phyloP scores from a whole-genome alignment of 2,797 vertebrate species.

The Novumbra hubbsi region DNA sequence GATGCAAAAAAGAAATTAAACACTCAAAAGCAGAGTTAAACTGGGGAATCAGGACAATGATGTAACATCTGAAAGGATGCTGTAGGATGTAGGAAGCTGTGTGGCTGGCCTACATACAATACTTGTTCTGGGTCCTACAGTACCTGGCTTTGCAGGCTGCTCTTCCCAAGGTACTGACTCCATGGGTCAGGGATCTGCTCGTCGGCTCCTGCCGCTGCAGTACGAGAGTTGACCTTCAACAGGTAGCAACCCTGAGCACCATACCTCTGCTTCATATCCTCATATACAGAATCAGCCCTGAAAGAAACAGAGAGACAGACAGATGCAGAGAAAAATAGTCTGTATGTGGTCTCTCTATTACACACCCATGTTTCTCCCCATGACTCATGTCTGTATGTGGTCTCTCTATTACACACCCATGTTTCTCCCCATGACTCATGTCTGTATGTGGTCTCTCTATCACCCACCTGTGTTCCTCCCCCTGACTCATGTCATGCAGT shows the following conservation, averaged over 20 bases:
- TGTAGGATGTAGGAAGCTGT: background rate
- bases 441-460: slow-evolving; percentile 55
- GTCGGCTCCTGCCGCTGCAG: slow-evolving; percentile 76
- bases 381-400: slow-evolving; percentile 79
- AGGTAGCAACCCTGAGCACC: slow-evolving; percentile 95
- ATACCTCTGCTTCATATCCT: slow-evolving; percentile 97
- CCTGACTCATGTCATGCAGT: slow-evolving; percentile 88
- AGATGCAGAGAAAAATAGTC: too few species aligned
- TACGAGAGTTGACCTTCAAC: slow-evolving; percentile 93
- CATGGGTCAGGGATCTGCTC: slow-evolving; percentile 98
- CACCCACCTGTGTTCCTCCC: slow-evolving; percentile 89
- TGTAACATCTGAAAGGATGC: background rate
- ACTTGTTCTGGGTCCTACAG: background rate
- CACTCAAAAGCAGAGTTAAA: background rate
- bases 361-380: slow-evolving; percentile 91
- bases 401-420: slow-evolving; percentile 74
- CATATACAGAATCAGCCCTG: slow-evolving; percentile 92
- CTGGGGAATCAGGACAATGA: too few species aligned
- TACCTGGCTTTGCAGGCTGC: slow-evolving; percentile 84
- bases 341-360: slow-evolving; percentile 2
- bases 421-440: slow-evolving; percentile 87
- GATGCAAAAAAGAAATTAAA: background rate
- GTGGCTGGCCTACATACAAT: background rate
- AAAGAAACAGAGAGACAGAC: background rate
- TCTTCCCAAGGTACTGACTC: slow-evolving; percentile 96